Conservation (phyloP, 2,888 invertebrate genomes). For the Tigriopus californicus region DNA sequence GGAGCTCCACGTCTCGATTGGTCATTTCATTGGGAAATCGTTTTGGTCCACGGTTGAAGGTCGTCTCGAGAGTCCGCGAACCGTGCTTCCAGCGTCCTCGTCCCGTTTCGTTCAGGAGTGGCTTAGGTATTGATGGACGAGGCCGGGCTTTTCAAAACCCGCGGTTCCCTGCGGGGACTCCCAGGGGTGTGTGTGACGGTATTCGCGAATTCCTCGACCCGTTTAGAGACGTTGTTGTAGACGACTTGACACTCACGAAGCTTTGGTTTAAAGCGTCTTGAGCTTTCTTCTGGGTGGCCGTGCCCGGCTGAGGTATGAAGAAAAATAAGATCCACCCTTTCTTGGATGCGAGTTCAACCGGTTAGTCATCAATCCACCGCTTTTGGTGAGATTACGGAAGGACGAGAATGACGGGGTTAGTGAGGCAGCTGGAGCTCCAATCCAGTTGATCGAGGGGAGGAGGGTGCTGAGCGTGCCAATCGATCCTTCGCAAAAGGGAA, state of each 20-base stretch:
- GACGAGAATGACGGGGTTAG: slow-evolving; percentile 2
- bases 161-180: neutral
- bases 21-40: neutral
- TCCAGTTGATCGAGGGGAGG: neutral
- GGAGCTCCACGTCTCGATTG: neutral
- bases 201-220: neutral
- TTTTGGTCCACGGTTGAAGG: neutral
- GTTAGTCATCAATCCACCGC: neutral
- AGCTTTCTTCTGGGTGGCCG: neutral
- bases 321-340: neutral
- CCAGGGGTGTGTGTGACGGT: neutral
- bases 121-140: neutral
- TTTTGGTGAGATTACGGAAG: slow-evolving; percentile 5
- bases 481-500: no score
- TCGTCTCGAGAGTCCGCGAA: neutral
- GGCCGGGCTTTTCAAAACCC: no score
- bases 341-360: neutral
- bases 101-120: neutral
- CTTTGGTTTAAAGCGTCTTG: neutral
- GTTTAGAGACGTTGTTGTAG: neutral
- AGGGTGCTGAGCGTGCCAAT: slow-evolving; percentile 2
- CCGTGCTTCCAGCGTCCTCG: neutral
- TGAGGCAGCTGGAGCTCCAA: neutral
- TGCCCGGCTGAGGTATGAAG: neutral
- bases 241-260: neutral